These are phyloP conservation scores for Drosophila atroscutellata DNA, from an alignment of 2,888 invertebrate genomes.

Conservation along the genomic window DNA sequence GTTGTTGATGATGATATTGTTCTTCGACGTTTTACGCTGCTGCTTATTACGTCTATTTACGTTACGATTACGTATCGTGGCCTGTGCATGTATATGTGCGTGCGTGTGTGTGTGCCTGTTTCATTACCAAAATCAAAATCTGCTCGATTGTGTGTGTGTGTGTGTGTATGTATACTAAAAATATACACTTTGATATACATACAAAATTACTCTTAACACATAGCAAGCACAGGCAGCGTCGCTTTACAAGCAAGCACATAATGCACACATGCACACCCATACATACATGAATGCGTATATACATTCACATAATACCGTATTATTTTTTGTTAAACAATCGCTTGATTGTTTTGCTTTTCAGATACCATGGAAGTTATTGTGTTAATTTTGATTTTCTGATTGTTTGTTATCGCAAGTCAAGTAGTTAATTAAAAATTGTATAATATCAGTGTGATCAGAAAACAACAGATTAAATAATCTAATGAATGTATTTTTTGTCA, in stretches of 20 bases:
- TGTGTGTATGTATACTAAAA: conserved; percentile 53
- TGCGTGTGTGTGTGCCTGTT: conserved; percentile 36
- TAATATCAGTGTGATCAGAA: neutral
- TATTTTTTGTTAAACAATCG: neutral
- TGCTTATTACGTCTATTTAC: conserved; percentile 62
- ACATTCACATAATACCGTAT: conserved; percentile 1
- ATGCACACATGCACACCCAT: conserved; percentile 4
- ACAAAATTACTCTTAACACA: conserved; percentile 30
- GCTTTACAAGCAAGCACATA: neutral
- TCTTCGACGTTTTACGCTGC: conserved; percentile 37
- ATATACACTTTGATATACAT: conserved; percentile 47
- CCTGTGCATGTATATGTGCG: neutral
- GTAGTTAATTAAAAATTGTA: neutral
- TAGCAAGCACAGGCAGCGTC: neutral
- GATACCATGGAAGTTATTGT: neutral
- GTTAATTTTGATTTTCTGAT: neutral
- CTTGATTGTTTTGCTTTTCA: neutral
- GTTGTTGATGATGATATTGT: conserved; percentile 21
- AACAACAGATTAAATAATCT: neutral
- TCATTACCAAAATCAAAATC: conserved; percentile 65
- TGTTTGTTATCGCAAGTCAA: neutral
- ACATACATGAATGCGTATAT: neutral
- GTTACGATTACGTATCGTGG: conserved; percentile 30
- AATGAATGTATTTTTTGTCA: neutral
- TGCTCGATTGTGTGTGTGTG: conserved; percentile 5